phyloP scores from a whole-genome alignment of 2,113 vertebrate species.

The Pseudorasbora parva region DNA sequence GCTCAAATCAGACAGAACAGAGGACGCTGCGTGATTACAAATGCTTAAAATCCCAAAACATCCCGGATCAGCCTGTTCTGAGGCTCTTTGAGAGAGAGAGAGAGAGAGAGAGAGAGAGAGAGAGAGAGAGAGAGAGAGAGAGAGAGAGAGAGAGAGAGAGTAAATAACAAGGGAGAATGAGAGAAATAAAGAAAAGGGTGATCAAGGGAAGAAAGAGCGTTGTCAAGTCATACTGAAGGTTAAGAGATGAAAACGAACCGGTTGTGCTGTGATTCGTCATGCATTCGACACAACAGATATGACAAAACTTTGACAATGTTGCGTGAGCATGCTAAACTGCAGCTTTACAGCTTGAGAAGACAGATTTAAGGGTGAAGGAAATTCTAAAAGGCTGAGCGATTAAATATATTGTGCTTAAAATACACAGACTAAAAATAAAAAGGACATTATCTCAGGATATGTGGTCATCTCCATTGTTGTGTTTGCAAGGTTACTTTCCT shows the following conservation, averaged over 20 bases:
- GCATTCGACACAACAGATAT: not conserved
- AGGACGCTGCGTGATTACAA: not conserved
- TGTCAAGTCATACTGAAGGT: not conserved
- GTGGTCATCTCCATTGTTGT: not conserved
- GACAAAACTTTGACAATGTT: not conserved
- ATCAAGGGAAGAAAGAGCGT: not conserved
- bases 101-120: slow-evolving; percentile 2
- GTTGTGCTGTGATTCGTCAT: not conserved
- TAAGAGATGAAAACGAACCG: not conserved
- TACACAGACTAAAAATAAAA: not conserved
- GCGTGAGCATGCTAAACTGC: not conserved
- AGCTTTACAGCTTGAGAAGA: not conserved
- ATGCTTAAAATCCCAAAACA: slow-evolving; percentile 34
- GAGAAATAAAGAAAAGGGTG: not conserved
- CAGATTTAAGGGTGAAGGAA: not conserved
- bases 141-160: slow-evolving; percentile 40
- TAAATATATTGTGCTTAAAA: not conserved
- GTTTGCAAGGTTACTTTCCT: not conserved
- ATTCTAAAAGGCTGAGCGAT: not conserved
- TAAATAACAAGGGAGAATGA: slow-evolving; percentile 8
- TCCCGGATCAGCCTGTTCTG: slow-evolving; percentile 26
- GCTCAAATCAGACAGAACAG: slow-evolving; percentile 2
- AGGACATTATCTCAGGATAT: not conserved
- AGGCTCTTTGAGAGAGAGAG: not conserved
- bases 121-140: slow-evolving; percentile 22